Evolutionary conservation across 2,113 vertebrate genomes (phyloP).

Genomic region (Plecotus auritus): DNA sequence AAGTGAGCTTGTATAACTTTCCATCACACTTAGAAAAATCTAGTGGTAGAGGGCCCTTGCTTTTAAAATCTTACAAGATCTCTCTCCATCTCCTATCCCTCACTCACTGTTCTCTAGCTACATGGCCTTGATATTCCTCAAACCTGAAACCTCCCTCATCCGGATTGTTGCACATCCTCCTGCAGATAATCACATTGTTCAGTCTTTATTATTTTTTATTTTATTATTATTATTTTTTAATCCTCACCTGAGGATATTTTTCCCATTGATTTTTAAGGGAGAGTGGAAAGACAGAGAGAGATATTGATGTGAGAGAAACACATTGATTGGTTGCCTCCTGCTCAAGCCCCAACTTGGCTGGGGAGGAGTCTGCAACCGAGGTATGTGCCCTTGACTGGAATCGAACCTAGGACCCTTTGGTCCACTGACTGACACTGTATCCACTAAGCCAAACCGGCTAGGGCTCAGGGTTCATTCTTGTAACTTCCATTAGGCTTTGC

Average conservation of each 20-base stretch:
- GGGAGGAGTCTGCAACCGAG: too few relatives aligned
- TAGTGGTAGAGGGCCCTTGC: neutral
- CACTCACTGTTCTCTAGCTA: neutral
- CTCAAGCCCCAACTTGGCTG: too few relatives aligned
- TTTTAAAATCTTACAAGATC: neutral
- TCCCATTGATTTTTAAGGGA: too few relatives aligned
- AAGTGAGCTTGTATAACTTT: neutral
- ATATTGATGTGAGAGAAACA: too few relatives aligned
- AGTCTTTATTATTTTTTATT: neutral
- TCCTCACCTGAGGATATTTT: too few relatives aligned
- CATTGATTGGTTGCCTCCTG: too few relatives aligned
- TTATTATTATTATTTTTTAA: too few relatives aligned
- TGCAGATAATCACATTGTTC: neutral
- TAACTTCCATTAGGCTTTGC: neutral
- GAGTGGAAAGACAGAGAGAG: too few relatives aligned
- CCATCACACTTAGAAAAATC: neutral
- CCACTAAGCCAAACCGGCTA: too few relatives aligned
- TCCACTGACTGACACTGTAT: too few relatives aligned
- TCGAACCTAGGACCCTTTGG: too few relatives aligned
- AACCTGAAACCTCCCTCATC: neutral
- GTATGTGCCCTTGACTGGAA: too few relatives aligned
- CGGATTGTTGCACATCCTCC: neutral
- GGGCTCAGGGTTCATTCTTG: neutral
- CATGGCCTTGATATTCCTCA: neutral
- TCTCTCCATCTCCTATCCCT: neutral